phyloP scores from a whole-genome alignment of 2,113 vertebrate genomes.

The Serilophus lunatus region DNA sequence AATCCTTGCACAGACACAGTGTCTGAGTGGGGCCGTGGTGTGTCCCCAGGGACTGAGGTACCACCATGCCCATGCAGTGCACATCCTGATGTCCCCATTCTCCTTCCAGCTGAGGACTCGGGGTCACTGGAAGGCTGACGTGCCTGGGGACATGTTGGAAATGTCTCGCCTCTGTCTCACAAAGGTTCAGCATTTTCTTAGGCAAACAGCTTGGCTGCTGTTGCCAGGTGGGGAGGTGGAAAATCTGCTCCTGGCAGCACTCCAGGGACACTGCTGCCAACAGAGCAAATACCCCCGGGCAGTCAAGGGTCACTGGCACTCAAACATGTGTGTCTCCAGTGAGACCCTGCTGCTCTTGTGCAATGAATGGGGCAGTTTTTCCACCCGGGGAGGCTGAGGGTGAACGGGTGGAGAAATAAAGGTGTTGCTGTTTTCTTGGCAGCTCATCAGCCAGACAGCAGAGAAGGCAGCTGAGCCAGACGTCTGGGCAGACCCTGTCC shows the following conservation, averaged over 20 bases:
- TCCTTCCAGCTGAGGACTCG: background rate
- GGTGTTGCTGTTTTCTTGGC: background rate
- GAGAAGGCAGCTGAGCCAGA: background rate
- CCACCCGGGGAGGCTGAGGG: background rate
- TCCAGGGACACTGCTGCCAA: rapidly evolving
- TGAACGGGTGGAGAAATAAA: background rate
- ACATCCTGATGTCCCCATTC: background rate
- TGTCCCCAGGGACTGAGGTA: background rate
- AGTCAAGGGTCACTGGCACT: background rate
- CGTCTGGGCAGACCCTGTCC: background rate
- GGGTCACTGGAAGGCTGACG: background rate
- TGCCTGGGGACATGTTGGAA: background rate
- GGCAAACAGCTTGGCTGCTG: rapidly evolving
- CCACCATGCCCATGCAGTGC: background rate
- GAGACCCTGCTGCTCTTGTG: background rate
- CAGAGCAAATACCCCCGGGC: background rate
- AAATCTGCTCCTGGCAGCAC: background rate
- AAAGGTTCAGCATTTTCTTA: background rate
- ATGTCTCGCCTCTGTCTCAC: background rate
- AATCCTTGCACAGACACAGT: background rate
- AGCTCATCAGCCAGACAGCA: background rate
- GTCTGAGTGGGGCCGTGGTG: rapidly evolving
- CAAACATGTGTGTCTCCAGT: rapidly evolving
- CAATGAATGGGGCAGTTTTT: background rate
- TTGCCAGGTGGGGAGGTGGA: background rate